Percentiles rank a stretch among this genome's conserved stretches.
Conservation (phyloP, 2,113 vertebrate genomes). For the Caretta caretta region DNA sequence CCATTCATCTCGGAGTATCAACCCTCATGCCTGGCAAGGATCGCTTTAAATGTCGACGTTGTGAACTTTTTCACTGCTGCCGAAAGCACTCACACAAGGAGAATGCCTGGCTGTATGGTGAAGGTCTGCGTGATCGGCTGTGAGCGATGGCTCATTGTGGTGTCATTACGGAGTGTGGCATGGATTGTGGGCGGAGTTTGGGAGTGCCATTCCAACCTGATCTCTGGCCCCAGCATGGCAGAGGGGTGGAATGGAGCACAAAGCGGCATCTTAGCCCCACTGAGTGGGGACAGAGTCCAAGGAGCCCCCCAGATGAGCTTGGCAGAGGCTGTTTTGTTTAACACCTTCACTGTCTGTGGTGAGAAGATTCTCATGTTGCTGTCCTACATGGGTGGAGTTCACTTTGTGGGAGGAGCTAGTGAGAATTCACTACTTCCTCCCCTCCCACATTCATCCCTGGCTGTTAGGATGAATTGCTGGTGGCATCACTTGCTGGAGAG, state of each 20-base stretch:
- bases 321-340: not conserved
- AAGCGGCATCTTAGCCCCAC: not conserved
- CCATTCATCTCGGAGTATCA: fast-evolving
- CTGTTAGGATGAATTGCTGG: not conserved
- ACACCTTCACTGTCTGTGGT: not conserved
- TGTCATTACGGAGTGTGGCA: fast-evolving
- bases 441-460: not conserved
- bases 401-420: not conserved
- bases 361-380: not conserved
- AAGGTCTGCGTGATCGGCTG: not conserved
- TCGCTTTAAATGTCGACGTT: not conserved
- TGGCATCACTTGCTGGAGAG: too few species aligned
- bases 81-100: not conserved
- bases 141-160: not conserved
- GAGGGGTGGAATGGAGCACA: not conserved
- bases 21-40: not conserved
- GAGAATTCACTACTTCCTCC: not conserved
- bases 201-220: not conserved
- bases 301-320: not conserved
- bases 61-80: not conserved
- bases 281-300: not conserved
- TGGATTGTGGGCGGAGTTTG: not conserved
- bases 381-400: not conserved
- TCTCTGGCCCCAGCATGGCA: not conserved
- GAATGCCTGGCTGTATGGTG: not conserved